Evolutionary conservation across 2,113 vertebrate genomes (phyloP).

Genomic region (Etheostoma spectabile): DNA sequence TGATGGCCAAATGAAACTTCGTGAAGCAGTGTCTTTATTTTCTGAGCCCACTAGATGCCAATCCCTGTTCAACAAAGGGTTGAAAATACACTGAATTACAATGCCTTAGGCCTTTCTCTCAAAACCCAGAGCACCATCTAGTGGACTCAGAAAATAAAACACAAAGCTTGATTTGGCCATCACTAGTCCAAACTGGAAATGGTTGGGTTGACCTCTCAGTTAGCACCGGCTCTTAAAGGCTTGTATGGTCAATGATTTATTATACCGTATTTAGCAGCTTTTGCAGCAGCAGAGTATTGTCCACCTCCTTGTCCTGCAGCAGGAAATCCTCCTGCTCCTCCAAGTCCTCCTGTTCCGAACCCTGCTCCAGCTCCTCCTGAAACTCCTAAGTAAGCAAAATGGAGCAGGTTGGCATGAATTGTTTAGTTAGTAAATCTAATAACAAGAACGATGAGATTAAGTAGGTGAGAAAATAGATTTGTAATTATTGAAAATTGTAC

Average conservation of each 20-base stretch:
- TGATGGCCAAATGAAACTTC: too few relatives aligned
- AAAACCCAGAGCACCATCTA: too few relatives aligned
- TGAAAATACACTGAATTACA: too few relatives aligned
- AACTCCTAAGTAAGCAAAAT: conserved; percentile 1
- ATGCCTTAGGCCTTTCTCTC: too few relatives aligned
- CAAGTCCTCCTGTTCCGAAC: conserved; percentile 20
- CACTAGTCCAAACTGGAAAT: too few relatives aligned
- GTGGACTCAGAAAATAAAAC: too few relatives aligned
- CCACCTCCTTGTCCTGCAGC: conserved; percentile 32
- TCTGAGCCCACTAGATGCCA: too few relatives aligned
- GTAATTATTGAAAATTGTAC: background rate
- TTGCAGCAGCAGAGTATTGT: conserved; percentile 54
- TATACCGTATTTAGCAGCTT: conserved; percentile 69
- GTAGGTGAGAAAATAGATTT: background rate
- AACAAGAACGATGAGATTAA: background rate
- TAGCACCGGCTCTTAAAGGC: too few relatives aligned
- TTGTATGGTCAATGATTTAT: background rate
- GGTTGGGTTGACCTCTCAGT: too few relatives aligned
- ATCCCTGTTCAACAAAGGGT: too few relatives aligned
- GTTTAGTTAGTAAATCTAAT: background rate
- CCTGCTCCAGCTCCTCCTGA: conserved; percentile 37
- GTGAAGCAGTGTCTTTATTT: too few relatives aligned
- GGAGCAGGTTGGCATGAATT: background rate
- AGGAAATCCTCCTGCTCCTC: conserved; percentile 13
- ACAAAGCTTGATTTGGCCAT: too few relatives aligned